Conservation (phyloP, 2,797 vertebrate species). For the Alfaro cultratus region DNA sequence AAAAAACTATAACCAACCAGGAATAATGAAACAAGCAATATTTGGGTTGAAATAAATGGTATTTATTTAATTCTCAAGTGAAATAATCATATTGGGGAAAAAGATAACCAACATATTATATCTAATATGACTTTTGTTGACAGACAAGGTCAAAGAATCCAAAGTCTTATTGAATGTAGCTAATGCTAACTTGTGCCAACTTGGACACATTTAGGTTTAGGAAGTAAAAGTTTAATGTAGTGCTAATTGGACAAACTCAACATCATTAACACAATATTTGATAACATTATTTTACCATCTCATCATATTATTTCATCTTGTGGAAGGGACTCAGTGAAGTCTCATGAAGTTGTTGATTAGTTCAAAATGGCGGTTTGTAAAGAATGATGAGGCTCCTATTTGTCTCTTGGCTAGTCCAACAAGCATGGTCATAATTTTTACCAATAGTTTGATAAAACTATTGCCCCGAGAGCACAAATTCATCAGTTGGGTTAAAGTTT, state of each 20-base stretch:
- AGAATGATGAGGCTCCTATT: neutral
- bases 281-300: neutral
- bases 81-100: neutral
- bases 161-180: neutral
- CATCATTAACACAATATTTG: neutral
- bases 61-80: neutral
- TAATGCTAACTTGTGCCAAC: neutral
- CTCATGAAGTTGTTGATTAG: neutral
- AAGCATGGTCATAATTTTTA: neutral
- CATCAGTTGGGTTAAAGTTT: neutral
- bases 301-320: neutral
- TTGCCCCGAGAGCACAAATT: neutral
- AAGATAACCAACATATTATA: neutral
- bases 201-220: neutral
- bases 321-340: neutral
- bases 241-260: neutral
- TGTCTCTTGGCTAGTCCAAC: neutral
- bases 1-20: neutral
- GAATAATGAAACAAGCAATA: neutral
- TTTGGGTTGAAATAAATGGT: neutral
- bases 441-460: neutral
- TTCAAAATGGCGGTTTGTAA: neutral
- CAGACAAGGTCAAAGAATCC: neutral
- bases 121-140: neutral
- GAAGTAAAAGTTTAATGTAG: neutral